phyloP scores from a whole-genome alignment of 1,140 invertebrate genomes.

The Penaeus vannamei region DNA sequence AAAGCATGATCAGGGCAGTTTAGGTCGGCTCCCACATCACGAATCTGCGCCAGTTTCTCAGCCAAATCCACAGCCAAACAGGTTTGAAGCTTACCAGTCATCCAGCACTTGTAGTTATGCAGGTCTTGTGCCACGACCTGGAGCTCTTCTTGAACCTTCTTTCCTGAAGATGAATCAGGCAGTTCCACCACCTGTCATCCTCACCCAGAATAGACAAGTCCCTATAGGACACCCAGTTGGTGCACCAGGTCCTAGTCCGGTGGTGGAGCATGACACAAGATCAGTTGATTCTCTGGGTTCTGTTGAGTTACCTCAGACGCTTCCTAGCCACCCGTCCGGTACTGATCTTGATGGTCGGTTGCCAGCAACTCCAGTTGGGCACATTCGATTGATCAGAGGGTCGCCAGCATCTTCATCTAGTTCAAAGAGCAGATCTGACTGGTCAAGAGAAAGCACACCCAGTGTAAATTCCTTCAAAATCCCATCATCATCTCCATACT shows the following conservation, averaged over 20 bases:
- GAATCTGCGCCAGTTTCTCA: too few relatives aligned
- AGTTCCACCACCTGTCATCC: conserved; percentile 20
- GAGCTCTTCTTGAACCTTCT: conserved; percentile 27
- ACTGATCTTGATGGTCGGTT: conserved; percentile 41
- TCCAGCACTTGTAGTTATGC: background rate
- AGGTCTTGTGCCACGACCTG: conserved; percentile 42
- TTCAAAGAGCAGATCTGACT: conserved; percentile 42
- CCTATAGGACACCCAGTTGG: conserved; percentile 2
- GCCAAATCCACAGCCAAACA: conserved; percentile 47
- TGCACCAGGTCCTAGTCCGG: conserved; percentile 42
- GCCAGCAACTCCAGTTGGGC: conserved; percentile 35
- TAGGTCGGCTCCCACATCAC: background rate
- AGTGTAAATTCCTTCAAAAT: conserved; percentile 10
- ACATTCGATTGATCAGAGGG: conserved; percentile 46
- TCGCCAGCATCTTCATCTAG: conserved; percentile 42
- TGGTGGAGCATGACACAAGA: conserved; percentile 46
- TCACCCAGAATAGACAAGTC: conserved; percentile 37
- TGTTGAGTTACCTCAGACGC: conserved; percentile 49
- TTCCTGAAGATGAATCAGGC: background rate
- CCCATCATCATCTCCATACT: conserved; percentile 48
- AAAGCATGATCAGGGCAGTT: background rate
- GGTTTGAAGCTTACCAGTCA: conserved; percentile 48
- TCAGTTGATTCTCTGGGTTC: conserved; percentile 56
- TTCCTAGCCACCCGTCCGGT: conserved; percentile 34
- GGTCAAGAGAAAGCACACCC: conserved; percentile 42